phyloP scores from a whole-genome alignment of 2,888 invertebrate species.

The Eledone cirrhosa region DNA sequence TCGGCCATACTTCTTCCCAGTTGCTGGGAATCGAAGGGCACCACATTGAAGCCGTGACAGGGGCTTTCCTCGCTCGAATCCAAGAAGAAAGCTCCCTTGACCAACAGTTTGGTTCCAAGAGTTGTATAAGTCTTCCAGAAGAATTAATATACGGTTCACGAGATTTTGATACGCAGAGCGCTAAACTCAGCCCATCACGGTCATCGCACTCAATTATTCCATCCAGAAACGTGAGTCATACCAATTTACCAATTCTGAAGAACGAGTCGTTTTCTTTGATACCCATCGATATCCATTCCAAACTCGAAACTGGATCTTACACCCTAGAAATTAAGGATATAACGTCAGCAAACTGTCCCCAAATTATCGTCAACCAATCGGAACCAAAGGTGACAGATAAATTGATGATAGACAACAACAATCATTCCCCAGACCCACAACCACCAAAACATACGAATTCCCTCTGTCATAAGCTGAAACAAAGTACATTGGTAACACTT shows the following conservation, averaged over 20 bases:
- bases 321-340: constrained; percentile 15
- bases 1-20: neutral
- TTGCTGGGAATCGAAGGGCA: constrained; percentile 17
- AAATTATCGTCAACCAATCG: neutral
- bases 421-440: neutral
- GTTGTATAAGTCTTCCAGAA: constrained; percentile 19
- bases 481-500: constrained; percentile 38
- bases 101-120: constrained; percentile 1
- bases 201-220: neutral
- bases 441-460: neutral
- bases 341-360: neutral
- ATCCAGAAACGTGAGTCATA: neutral
- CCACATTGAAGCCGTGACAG: neutral
- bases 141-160: constrained; percentile 16
- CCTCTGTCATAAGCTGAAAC: constrained; percentile 33
- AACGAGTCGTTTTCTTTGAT: constrained; percentile 19
- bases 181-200: neutral
- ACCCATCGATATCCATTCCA: constrained; percentile 5
- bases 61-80: constrained; percentile 8
- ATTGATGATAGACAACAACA: neutral
- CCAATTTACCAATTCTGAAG: neutral
- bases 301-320: neutral
- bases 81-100: neutral
- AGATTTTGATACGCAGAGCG: neutral
- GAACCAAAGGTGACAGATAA: constrained; percentile 19